Evolutionary conservation across 2,888 invertebrate species (phyloP).

Genomic region (Apotomis capreana): DNA sequence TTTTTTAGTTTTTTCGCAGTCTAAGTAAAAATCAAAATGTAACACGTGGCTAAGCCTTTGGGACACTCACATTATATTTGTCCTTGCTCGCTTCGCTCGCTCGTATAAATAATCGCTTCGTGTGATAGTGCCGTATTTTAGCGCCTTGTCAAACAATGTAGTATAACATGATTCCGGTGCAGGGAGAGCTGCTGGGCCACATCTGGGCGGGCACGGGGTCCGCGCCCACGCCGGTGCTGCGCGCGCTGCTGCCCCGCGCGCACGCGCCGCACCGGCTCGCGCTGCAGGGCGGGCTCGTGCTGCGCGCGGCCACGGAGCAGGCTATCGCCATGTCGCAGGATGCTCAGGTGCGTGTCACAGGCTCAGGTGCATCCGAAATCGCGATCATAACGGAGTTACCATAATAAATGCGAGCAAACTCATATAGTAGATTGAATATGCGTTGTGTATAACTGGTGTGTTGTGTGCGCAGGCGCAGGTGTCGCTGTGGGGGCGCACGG

Average conservation of each 20-base stretch:
- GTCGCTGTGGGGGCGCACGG: constrained; percentile 57
- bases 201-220: constrained; percentile 72
- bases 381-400: too few species aligned
- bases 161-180: constrained; percentile 9
- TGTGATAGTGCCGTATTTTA: too few species aligned
- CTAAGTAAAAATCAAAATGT: too few species aligned
- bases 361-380: too few species aligned
- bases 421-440: too few species aligned
- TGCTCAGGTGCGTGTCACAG: constrained; percentile 42
- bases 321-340: constrained; percentile 49
- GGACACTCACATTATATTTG: too few species aligned
- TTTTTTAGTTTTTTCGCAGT: too few species aligned
- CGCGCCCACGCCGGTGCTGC: constrained; percentile 61
- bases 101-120: too few species aligned
- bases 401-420: too few species aligned
- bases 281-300: constrained; percentile 43
- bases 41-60: too few species aligned
- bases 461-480: constrained; percentile 53
- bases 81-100: too few species aligned
- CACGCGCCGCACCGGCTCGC: constrained; percentile 40
- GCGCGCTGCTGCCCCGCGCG: constrained; percentile 49
- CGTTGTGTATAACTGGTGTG: constrained; percentile 27
- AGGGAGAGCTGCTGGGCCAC: constrained; percentile 69
- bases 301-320: constrained; percentile 6
- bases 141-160: too few species aligned